Percentiles rank a stretch among this genome's conserved stretches.
These are phyloP conservation scores for Hippocampus comes DNA, from an alignment of 2,113 vertebrate species.

Conservation along the genomic window DNA sequence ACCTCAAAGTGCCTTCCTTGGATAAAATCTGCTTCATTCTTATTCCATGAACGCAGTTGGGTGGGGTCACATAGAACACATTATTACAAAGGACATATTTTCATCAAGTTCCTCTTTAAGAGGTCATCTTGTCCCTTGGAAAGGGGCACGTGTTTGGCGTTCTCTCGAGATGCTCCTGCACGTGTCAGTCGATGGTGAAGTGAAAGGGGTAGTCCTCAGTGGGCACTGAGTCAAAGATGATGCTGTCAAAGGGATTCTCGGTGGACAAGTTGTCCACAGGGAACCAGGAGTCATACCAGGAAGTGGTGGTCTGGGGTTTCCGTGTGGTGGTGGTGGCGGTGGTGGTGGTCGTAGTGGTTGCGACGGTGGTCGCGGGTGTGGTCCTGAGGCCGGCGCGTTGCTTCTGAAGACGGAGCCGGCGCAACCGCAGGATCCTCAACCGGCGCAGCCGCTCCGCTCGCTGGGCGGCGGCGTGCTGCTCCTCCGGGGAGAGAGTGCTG, in stretches of 20 bases:
- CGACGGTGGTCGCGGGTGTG: background rate
- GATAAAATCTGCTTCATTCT: too few relatives aligned
- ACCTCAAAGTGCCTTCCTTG: too few relatives aligned
- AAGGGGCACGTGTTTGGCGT: too few relatives aligned
- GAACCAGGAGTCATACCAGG: constrained; percentile 72
- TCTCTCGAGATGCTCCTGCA: too few relatives aligned
- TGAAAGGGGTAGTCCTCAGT: constrained; percentile 71
- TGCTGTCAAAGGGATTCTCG: constrained; percentile 52
- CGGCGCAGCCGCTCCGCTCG: constrained; percentile 38
- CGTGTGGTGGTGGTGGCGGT: constrained; percentile 24
- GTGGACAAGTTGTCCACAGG: constrained; percentile 47
- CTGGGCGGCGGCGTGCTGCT: constrained; percentile 14
- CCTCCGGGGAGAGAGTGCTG: background rate
- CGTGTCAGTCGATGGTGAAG: constrained; percentile 58
- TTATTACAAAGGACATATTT: too few relatives aligned
- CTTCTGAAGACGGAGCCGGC: constrained; percentile 44
- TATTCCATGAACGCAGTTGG: too few relatives aligned
- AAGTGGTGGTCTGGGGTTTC: constrained; percentile 48
- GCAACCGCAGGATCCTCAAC: constrained; percentile 53
- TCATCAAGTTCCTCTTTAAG: too few relatives aligned
- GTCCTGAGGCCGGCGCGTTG: constrained; percentile 26
- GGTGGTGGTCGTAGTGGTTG: constrained; percentile 11
- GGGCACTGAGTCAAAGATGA: constrained; percentile 50
- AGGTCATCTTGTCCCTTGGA: too few relatives aligned
- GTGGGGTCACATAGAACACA: too few relatives aligned